Evolutionary conservation across 1,140 invertebrate species (phyloP).

Genomic region (Papilio xuthus): DNA sequence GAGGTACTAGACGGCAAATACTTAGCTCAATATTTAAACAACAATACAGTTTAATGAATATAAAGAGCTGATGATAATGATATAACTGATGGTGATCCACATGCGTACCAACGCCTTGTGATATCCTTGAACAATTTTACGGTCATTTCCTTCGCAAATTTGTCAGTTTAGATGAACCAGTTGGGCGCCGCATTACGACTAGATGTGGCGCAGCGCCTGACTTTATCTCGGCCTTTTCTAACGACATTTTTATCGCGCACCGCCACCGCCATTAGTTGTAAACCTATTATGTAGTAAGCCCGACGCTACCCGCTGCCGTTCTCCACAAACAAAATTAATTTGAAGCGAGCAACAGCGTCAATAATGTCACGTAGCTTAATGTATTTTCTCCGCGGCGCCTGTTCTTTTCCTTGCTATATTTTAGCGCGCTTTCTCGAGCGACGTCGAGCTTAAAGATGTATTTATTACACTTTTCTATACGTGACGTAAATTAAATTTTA

Average conservation of each 20-base stretch:
- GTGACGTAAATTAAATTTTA: neutral
- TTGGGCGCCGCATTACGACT: neutral
- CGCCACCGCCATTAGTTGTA: slow-evolving; percentile 31
- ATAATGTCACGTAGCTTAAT: slow-evolving; percentile 31
- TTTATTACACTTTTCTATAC: slow-evolving; percentile 3
- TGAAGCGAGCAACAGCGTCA: slow-evolving; percentile 22
- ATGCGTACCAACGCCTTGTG: too few species aligned
- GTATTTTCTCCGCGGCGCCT: slow-evolving; percentile 22
- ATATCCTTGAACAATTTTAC: too few species aligned
- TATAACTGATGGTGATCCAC: too few species aligned
- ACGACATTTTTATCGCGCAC: slow-evolving; percentile 25
- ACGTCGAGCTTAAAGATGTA: neutral
- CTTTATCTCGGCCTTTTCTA: slow-evolving; percentile 9
- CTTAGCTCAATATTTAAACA: neutral
- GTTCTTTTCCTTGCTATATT: neutral
- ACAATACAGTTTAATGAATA: neutral
- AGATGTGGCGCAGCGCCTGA: neutral
- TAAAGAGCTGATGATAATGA: neutral
- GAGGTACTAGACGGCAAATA: too few species aligned
- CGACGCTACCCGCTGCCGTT: neutral
- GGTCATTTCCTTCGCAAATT: too few species aligned
- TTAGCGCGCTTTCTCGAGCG: neutral
- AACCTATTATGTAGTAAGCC: slow-evolving; percentile 28
- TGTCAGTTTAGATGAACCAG: neutral
- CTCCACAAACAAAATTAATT: neutral